Percentiles rank a stretch among this genome's conserved stretches.
phyloP scores from a whole-genome alignment of 2,113 vertebrate species.

The Gnathonemus longibarbis region DNA sequence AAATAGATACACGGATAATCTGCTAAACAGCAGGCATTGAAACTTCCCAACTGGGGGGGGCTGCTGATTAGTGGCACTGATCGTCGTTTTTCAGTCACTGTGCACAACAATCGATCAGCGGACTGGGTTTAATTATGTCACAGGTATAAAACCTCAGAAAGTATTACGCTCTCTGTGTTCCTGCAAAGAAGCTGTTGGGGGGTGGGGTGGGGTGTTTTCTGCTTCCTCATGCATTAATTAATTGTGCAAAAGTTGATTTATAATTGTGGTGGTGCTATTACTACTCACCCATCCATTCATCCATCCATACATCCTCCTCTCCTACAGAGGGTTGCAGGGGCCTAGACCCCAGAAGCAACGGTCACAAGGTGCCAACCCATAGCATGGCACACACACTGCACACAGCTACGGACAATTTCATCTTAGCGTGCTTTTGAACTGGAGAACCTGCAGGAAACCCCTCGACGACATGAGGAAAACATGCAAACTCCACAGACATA shows the following conservation, averaged over 20 bases:
- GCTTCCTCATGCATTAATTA: neutral
- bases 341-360: neutral
- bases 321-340: neutral
- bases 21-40: neutral
- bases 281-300: neutral
- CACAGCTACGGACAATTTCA: neutral
- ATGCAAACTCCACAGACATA: neutral
- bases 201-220: neutral
- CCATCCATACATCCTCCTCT: neutral
- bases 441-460: neutral
- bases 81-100: neutral
- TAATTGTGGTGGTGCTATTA: neutral
- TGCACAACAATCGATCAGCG: neutral
- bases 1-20: neutral
- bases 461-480: neutral
- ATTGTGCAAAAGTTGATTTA: neutral
- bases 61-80: neutral
- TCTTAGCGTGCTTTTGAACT: neutral
- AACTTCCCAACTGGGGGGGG: neutral
- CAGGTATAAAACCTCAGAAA: neutral
- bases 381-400: neutral
- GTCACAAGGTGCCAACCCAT: neutral
- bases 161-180: neutral
- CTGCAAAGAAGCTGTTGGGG: neutral
- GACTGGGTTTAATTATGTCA: neutral